Evolutionary conservation across 2,113 vertebrate genomes (phyloP).

Genomic region (Plecturocebus donacophilus): DNA sequence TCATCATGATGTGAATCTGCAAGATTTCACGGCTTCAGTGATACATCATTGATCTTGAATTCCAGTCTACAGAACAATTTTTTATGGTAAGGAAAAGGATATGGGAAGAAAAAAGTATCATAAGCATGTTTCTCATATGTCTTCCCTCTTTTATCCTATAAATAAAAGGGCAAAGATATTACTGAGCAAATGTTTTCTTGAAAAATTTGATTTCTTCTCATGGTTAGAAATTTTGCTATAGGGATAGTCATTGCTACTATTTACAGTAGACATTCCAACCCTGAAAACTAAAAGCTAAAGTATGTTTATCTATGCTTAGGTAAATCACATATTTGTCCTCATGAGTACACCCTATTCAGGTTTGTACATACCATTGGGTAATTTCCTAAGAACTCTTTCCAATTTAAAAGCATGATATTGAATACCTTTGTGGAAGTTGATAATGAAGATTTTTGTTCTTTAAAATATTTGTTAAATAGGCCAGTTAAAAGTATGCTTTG

Average conservation of each 20-base stretch:
- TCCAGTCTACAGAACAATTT: not conserved
- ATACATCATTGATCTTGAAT: not conserved
- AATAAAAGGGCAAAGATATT: not conserved
- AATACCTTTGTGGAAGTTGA: constrained; percentile 70
- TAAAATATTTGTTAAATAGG: constrained; percentile 66
- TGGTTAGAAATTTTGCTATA: constrained; percentile 43
- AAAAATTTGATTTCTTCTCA: constrained; percentile 44
- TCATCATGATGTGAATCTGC: not conserved
- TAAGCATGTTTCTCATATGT: not conserved
- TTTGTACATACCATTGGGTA: constrained; percentile 37
- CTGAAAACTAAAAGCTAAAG: constrained; percentile 58
- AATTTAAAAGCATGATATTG: constrained; percentile 56
- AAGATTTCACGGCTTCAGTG: not conserved
- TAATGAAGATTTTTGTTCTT: constrained; percentile 64
- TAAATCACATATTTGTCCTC: constrained; percentile 65
- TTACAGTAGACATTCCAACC: not conserved
- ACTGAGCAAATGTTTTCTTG: not conserved
- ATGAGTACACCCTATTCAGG: constrained; percentile 52
- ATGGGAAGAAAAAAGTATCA: not conserved
- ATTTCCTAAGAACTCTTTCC: constrained; percentile 60
- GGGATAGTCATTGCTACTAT: constrained; percentile 17
- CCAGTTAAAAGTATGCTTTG: not conserved
- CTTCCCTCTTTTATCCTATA: not conserved
- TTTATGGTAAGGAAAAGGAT: not conserved
- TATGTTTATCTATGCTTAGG: constrained; percentile 62